phyloP scores from a whole-genome alignment of 2,888 invertebrate genomes.

The Thera britannica region DNA sequence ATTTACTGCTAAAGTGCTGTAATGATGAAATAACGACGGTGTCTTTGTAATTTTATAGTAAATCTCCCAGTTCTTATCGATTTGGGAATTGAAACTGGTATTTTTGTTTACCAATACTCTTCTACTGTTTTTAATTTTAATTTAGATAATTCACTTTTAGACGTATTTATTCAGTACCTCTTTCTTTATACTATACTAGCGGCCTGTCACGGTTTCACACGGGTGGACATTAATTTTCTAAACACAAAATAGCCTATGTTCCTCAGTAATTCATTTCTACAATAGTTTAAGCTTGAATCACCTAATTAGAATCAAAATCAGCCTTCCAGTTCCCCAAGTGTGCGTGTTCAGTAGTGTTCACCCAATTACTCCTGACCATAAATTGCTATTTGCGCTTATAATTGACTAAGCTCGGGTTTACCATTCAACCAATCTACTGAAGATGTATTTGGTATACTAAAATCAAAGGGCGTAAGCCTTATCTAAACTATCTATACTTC shows the following conservation, averaged over 20 bases:
- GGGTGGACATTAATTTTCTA: no score
- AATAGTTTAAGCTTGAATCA: background rate
- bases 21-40: slow-evolving; percentile 18
- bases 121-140: no score
- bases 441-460: slow-evolving; percentile 6
- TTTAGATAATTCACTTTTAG: no score
- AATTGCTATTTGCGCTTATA: slow-evolving; percentile 31
- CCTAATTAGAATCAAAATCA: slow-evolving; percentile 16
- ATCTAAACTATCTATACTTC: no score
- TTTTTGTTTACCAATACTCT: no score
- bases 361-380: slow-evolving; percentile 32
- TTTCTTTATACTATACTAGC: no score
- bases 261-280: background rate
- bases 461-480: background rate
- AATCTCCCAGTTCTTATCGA: background rate
- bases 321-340: slow-evolving; percentile 2
- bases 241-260: no score
- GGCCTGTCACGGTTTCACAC: no score
- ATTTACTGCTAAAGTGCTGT: slow-evolving; percentile 47
- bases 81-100: no score
- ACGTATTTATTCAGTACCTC: no score
- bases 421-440: slow-evolving; percentile 5
- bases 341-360: slow-evolving; percentile 25
- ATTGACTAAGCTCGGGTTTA: slow-evolving; percentile 26
- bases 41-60: background rate